phyloP scores from a whole-genome alignment of 2,113 vertebrate species.

The Salvelinus alpinus region DNA sequence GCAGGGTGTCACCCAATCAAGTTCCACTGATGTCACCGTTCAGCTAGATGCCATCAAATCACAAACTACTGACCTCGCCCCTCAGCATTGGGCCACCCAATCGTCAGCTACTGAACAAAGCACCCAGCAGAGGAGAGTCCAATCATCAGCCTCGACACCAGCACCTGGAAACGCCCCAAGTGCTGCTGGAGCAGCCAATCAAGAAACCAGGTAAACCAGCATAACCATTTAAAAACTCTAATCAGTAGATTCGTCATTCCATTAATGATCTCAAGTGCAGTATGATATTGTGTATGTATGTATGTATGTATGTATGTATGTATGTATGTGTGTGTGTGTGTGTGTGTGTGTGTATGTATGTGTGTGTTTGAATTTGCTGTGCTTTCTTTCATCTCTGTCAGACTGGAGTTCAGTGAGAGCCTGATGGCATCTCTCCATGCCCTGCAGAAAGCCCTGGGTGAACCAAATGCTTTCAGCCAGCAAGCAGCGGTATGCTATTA shows the following conservation, averaged over 20 bases:
- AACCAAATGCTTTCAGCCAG: conserved; percentile 79
- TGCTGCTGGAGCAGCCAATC: conserved; percentile 31
- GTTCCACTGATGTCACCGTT: conserved; percentile 31
- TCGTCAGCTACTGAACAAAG: conserved; percentile 25
- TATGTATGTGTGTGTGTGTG: neutral
- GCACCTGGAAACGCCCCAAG: conserved; percentile 30
- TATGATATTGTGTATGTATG: neutral
- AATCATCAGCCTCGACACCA: conserved; percentile 28
- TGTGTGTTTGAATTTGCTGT: neutral
- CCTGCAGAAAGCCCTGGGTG: conserved; percentile 82
- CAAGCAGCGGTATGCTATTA: conserved; percentile 76
- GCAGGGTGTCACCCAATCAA: conserved; percentile 12
- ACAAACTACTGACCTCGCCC: conserved; percentile 23
- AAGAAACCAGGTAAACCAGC: conserved; percentile 60
- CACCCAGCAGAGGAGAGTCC: conserved; percentile 7
- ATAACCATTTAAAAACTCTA: too few species aligned
- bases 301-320: too few species aligned
- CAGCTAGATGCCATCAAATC: conserved; percentile 47
- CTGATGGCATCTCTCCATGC: conserved; percentile 78
- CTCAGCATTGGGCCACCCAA: conserved; percentile 34
- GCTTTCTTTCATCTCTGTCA: conserved; percentile 37
- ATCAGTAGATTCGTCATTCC: neutral
- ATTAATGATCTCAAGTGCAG: too few species aligned
- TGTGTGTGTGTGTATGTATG: neutral
- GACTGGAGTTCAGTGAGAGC: conserved; percentile 74